Conservation (phyloP, 2,113 vertebrate species). For the Heterocephalus glaber region DNA sequence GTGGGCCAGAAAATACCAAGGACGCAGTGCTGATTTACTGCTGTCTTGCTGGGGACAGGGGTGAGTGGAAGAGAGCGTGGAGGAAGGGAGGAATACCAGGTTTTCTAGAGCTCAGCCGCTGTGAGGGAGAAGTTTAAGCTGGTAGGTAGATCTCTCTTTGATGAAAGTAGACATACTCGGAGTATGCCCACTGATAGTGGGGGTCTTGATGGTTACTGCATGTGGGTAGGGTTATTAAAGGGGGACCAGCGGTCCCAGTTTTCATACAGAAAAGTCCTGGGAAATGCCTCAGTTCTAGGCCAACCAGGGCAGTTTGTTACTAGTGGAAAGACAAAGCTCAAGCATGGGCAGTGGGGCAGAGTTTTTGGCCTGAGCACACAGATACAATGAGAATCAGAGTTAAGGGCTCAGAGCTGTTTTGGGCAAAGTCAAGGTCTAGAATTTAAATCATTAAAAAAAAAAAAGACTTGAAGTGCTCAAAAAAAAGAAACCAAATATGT, state of each 20-base stretch:
- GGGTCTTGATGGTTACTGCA: background rate
- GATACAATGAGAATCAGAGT: background rate
- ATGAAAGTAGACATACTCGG: background rate
- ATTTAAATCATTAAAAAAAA: slow-evolving; percentile 41
- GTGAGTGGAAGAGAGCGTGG: background rate
- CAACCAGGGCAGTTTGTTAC: background rate
- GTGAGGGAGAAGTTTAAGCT: background rate
- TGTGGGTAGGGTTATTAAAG: background rate
- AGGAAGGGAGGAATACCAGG: background rate
- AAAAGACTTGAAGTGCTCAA: background rate
- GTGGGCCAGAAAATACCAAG: slow-evolving; percentile 62
- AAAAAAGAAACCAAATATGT: slow-evolving; percentile 28
- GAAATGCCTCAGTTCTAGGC: background rate
- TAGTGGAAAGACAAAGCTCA: background rate
- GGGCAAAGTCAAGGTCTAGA: background rate
- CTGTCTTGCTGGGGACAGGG: slow-evolving; percentile 5
- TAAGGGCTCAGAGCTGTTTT: background rate
- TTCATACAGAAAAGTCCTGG: background rate
- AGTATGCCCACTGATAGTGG: background rate
- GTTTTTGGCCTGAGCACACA: background rate
- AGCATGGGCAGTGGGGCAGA: background rate
- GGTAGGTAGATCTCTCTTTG: background rate
- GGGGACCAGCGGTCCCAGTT: no score
- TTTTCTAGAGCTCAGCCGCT: background rate
- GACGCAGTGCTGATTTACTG: slow-evolving; percentile 59